A percentile compares a stretch with the other conserved stretches of the same genome.
phyloP scores from a whole-genome alignment of 2,797 vertebrate species.

The Platyrinchus mystaceus region DNA sequence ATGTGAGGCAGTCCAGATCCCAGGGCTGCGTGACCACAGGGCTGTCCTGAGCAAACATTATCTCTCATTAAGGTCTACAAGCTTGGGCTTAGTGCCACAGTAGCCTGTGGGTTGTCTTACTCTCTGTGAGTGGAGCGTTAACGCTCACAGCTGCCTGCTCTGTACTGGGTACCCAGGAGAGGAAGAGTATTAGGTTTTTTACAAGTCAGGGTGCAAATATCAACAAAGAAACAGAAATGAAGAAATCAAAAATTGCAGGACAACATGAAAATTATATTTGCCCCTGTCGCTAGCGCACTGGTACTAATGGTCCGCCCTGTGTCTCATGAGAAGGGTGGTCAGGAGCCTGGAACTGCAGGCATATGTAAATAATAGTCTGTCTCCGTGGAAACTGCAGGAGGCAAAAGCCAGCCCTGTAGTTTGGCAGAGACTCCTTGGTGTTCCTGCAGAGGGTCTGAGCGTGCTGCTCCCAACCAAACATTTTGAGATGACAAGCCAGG shows the following conservation, averaged over 20 bases:
- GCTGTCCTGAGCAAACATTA: background rate
- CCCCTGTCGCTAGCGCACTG: background rate
- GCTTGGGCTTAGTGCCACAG: background rate
- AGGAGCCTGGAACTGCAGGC: background rate
- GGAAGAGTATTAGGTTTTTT: background rate
- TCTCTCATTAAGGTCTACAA: conserved; percentile 31
- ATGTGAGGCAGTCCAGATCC: background rate
- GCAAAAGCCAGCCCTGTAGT: background rate
- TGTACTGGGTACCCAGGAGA: background rate
- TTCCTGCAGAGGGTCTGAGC: background rate
- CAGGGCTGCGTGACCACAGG: background rate
- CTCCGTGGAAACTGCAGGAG: background rate
- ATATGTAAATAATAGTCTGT: background rate
- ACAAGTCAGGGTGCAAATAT: background rate
- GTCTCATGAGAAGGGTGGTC: background rate
- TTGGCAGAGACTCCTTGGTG: background rate
- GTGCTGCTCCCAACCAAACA: background rate
- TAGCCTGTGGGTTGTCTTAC: background rate
- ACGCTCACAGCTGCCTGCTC: background rate
- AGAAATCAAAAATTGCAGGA: background rate
- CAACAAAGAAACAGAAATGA: background rate
- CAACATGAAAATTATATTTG: background rate
- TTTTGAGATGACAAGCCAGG: background rate
- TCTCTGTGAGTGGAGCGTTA: background rate
- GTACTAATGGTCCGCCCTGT: background rate